Conservation (phyloP, 2,888 invertebrate species). For the Ennomos quercinarius region DNA sequence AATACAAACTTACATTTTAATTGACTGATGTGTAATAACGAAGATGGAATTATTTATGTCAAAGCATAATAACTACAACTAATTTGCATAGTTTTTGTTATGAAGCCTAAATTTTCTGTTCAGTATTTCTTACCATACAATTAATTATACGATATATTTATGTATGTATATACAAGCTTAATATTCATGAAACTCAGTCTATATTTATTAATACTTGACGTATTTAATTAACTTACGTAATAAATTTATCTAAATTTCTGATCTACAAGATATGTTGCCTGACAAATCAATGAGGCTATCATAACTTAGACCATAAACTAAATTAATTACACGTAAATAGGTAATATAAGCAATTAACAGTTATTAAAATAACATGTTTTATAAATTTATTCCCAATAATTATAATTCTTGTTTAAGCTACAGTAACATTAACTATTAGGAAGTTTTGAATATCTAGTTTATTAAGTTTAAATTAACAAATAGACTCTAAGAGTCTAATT, state of each 20-base stretch:
- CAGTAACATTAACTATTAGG: slow-evolving; percentile 2
- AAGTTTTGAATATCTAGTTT: slow-evolving; percentile 7
- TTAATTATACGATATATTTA: slow-evolving; percentile 19
- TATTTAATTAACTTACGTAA: slow-evolving; percentile 46
- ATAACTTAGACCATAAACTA: slow-evolving; percentile 18
- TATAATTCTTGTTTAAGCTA: too few relatives aligned
- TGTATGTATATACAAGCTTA: slow-evolving; percentile 68
- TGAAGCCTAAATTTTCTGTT: slow-evolving; percentile 7
- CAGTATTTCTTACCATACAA: neutral
- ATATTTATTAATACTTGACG: slow-evolving; percentile 69
- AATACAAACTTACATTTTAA: neutral
- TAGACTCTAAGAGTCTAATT: too few relatives aligned
- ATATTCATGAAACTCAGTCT: slow-evolving; percentile 69
- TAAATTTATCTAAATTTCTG: slow-evolving; percentile 42
- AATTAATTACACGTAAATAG: slow-evolving; percentile 10
- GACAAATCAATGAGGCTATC: slow-evolving; percentile 18
- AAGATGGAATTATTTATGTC: neutral
- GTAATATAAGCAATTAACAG: slow-evolving; percentile 26
- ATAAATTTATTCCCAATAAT: neutral
- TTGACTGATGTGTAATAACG: too few relatives aligned
- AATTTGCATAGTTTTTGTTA: slow-evolving; percentile 4
- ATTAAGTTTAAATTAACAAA: too few relatives aligned
- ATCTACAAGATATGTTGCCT: slow-evolving; percentile 56
- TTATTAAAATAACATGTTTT: slow-evolving; percentile 32
- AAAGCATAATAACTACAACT: slow-evolving; percentile 7